Evolutionary conservation across 1,140 invertebrate species (phyloP).

Genomic region (Maconellicoccus hirsutus): DNA sequence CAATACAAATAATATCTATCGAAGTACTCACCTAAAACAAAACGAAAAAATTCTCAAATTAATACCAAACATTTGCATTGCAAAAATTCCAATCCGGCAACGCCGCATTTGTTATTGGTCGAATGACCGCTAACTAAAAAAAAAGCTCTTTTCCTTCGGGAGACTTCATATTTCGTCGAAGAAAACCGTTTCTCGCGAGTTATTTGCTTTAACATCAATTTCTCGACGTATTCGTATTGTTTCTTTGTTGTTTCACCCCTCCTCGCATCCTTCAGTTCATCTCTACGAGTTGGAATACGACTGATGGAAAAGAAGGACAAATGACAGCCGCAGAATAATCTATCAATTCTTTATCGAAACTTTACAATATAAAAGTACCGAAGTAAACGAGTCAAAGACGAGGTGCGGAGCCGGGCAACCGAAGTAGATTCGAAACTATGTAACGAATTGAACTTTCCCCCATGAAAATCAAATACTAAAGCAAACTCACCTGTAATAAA

Average conservation of each 20-base stretch:
- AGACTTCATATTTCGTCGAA: neutral
- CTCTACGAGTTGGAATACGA: neutral
- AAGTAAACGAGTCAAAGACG: too few relatives aligned
- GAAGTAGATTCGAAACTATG: too few relatives aligned
- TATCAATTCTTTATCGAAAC: constrained; percentile 5
- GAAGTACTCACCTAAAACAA: constrained; percentile 3
- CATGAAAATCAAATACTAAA: neutral
- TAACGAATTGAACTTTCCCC: too few relatives aligned
- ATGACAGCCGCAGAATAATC: constrained; percentile 8
- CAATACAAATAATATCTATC: neutral
- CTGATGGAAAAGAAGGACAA: constrained; percentile 1
- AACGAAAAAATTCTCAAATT: neutral
- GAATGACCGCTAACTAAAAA: neutral
- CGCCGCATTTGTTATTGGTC: neutral
- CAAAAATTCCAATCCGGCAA: neutral
- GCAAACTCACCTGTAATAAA: neutral
- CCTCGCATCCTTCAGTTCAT: neutral
- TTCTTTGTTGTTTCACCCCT: neutral
- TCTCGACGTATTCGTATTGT: constrained; percentile 8
- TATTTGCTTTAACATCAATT: constrained; percentile 6
- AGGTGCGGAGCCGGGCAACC: too few relatives aligned
- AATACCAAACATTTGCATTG: neutral
- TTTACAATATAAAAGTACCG: neutral
- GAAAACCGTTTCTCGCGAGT: neutral
- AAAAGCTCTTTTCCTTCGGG: neutral